Evolutionary conservation across 2,888 invertebrate species (phyloP), one percentile per base, ranked within the genome.

Genomic region (Ischnus inquisitorius): DNA sequence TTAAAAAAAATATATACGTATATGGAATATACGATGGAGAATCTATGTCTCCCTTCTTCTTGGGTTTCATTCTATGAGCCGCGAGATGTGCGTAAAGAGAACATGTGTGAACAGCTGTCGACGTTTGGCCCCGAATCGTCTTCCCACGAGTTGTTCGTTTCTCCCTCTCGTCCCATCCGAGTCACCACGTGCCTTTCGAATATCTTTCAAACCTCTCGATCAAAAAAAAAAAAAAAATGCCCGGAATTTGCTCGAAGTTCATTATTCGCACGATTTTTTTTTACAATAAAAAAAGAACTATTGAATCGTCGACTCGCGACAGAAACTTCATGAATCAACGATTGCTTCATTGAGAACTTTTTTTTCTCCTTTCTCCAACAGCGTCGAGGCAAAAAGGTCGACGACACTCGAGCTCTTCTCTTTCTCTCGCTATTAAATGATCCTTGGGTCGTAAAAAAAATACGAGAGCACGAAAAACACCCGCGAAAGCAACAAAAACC

Each of bases 21-120:
- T 48, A 25, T 75, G 19, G 19, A 12, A 22, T 22, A 19, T 22
- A 54, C 10, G 19, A 10, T 54, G 10, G 19, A 34, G 5, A 34
- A 25, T 75, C 75, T 67, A 19, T 71, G 16, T 60, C 22, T 60
- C 25, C 28, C 62, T 51, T 54, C 54, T 68, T 68, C 48, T 43
- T 69, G 75, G 69, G 83, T 79, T 78, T 71, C 71, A 34, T 75
- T 48, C 75, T 79, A 48, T n/a, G 74, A 60, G 68, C 64, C 77
- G 48, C 67, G 76, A 77, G 75, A 78, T 62, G 75, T 64, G 67
- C 60, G 78, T 82, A 75, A 60, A 76, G 84, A 84, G 84, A 88
- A 92, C 92, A 92, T 90, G 91, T 92, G 92, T 92, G 91, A 91
- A 91, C 92, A 92, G 91, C 91, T 93, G 92, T 85, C 89, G 90